Evolutionary conservation across 2,113 vertebrate genomes (phyloP), one percentile per base, ranked within the genome.

Genomic region (Lichenostomus cassidix): DNA sequence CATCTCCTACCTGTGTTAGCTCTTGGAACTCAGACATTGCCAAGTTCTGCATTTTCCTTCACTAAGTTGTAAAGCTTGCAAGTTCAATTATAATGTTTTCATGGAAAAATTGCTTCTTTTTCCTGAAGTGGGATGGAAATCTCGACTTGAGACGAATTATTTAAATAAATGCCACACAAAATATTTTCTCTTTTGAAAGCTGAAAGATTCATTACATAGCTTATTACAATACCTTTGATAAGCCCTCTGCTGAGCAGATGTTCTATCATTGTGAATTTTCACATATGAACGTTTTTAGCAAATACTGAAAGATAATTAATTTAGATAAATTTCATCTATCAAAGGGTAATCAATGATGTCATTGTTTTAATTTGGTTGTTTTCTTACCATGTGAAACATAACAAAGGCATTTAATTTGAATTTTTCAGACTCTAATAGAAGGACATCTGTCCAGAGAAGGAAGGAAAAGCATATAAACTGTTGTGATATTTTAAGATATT

Each of bases 141-240:
- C 25, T 16, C 0, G 1, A 81, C 25, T 90, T 60, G 15, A 87
- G 53, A 74, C 15, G 86, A 87, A 81, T 74, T 83, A 74, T 71
- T 90, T 68, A 64, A 90, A 52, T 71, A 92, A 75, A 88, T 64
- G 56, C 41, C 41, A 88, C 20, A n/a, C 9, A 67, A 33, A 69
- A 6, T 76, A 79, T 89, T 93, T 81, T 63, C n/a, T 58, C 79
- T 69, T 87, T 76, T 81, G 75, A 94, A 88, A 91, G 56, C 44
- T 29, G 33, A 56, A 90, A 86, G 33, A 73, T 78, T 70, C 37
- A 75, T 96, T 93, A 92, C 69, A 59, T 31, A 44, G 59, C 63
- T 92, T 91, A 87, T 89, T 94, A 87, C 50, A 92, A 76, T 82
- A 90, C 35, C 83, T 88, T 92, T 88, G 71, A 92, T 78, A 96